phyloP scores from a whole-genome alignment of 2,113 vertebrate genomes.

The Chlamydotis undulata region DNA sequence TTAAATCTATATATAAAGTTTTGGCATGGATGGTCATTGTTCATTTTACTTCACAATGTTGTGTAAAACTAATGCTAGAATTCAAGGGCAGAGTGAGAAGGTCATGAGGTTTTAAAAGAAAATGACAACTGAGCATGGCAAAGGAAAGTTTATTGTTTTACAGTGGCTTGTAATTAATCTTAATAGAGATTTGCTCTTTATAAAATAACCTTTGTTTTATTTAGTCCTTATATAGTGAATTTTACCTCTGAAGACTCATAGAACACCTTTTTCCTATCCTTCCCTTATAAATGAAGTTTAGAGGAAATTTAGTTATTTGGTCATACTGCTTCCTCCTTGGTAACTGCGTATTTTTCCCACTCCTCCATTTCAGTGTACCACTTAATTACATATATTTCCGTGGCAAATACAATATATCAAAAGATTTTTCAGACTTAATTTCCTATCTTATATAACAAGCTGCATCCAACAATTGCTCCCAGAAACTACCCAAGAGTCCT shows the following conservation, averaged over 20 bases:
- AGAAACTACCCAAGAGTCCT: neutral
- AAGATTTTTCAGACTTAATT: neutral
- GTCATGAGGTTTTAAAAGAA: neutral
- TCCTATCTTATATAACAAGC: neutral
- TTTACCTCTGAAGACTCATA: neutral
- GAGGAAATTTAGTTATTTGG: neutral
- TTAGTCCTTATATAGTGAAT: neutral
- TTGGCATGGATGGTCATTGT: conserved; percentile 9
- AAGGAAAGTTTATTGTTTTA: neutral
- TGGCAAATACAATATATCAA: neutral
- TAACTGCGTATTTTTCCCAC: neutral
- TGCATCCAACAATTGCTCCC: neutral
- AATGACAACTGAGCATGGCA: neutral
- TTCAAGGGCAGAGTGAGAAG: conserved; percentile 3
- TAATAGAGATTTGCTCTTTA: neutral
- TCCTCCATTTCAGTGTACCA: neutral
- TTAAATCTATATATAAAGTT: conserved; percentile 23
- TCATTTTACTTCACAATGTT: conserved; percentile 21
- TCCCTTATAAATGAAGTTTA: neutral
- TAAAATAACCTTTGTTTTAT: neutral
- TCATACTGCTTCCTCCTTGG: neutral
- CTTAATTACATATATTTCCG: neutral
- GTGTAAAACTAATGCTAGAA: neutral
- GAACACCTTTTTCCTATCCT: neutral
- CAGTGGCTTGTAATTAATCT: conserved; percentile 47